Evolutionary conservation across 2,797 vertebrate species (phyloP), one percentile per base, ranked within the genome.

Genomic region (Nothura maculosa): DNA sequence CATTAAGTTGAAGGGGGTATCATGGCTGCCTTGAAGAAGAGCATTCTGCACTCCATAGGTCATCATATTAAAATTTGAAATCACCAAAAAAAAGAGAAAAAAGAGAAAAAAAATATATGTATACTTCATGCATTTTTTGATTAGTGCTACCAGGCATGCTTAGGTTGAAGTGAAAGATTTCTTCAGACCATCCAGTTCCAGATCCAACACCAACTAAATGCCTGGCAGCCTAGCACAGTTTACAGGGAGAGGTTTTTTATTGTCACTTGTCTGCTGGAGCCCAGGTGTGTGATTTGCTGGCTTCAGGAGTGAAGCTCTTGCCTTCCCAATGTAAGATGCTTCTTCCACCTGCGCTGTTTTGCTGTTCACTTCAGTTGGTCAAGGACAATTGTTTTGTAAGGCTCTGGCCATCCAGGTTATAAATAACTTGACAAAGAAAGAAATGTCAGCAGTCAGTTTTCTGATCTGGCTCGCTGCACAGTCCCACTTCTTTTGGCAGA

Each of bases 381-480:
- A 52, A 64, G 78, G 72, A 89, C 40, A n/a, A 75, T 88, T 0
- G 47, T 70, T 85, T 85, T 70, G 28, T 52, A 40, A 85, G 57
- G 30, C 64, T 80, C 57, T 21, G 61, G 20, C 38, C n/a, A 42
- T 72, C 40, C 69, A 81, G 36, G 30, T 77, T 74, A 79, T 74
- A 70, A 85, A 82, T 80, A 79, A 79, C 34, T 87, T 73, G 75
- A 75, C 43, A 70, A 55, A 92, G 36, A 70, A 83, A 30, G 79
- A 89, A 50, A 55, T 34, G 40, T 34, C 48, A 36, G 32, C 69
- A 86, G 77, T 48, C 74, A 54, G 0, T 88, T 86, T 94, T 57
- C 63, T 63, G 43, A 55, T 55, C 10, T 25, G 18, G 67, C 69
- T 91, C 21, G 32, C 4, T 60, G 2, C 8, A 2, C 2, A 63